Percentiles rank a stretch among this genome's conserved stretches.
These are phyloP conservation scores for Hydraecia micacea DNA, from an alignment of 2,888 invertebrate species.

Conservation along the genomic window DNA sequence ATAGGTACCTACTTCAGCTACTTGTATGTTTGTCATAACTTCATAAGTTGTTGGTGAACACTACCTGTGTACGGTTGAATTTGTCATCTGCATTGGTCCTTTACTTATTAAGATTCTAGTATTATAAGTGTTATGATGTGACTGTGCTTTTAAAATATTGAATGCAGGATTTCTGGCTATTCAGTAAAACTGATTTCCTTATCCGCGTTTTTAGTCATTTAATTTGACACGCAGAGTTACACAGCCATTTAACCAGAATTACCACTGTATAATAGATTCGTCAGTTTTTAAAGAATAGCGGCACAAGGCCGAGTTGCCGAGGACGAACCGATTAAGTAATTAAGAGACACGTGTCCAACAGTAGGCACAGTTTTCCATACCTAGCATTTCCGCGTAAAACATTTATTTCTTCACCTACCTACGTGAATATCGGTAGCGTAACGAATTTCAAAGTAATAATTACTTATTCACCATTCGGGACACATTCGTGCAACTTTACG, in stretches of 20 bases:
- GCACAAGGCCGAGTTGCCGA: too few relatives aligned
- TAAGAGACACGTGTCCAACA: conserved; percentile 6
- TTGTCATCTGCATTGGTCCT: too few relatives aligned
- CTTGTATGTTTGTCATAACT: not conserved
- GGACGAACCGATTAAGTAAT: not conserved
- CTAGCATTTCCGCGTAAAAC: not conserved
- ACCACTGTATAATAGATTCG: not conserved
- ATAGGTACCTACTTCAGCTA: not conserved
- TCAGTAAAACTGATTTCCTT: not conserved
- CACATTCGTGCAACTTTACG: conserved; percentile 48
- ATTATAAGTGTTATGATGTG: not conserved
- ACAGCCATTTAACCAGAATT: not conserved
- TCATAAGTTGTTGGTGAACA: not conserved
- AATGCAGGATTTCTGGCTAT: not conserved
- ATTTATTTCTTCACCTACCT: not conserved
- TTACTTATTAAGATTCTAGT: not conserved
- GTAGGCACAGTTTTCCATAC: not conserved
- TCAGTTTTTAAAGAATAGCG: too few relatives aligned
- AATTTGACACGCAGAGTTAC: not conserved
- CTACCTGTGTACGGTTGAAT: too few relatives aligned
- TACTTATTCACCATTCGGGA: conserved; percentile 58
- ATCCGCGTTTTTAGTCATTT: not conserved
- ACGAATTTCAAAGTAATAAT: conserved; percentile 39
- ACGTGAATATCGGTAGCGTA: not conserved
- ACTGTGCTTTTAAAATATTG: too few relatives aligned